Evolutionary conservation across 2,888 invertebrate genomes (phyloP).

Genomic region (Tubiluchus corallicola): DNA sequence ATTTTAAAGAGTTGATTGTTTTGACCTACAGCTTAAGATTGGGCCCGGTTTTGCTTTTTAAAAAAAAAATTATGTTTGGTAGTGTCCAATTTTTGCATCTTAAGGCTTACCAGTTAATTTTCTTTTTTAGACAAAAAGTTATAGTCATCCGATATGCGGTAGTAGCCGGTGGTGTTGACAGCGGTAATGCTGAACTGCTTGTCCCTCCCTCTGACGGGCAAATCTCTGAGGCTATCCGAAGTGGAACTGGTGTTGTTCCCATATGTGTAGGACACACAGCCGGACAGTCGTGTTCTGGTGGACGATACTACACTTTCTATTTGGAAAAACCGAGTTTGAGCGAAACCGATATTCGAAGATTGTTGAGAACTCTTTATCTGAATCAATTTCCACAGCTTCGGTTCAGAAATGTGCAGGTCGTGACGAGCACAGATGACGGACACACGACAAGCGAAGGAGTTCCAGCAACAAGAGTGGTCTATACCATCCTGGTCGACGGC

Average conservation of each 20-base stretch:
- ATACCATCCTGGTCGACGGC: background rate
- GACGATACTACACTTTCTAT: background rate
- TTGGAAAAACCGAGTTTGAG: background rate
- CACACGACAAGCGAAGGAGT: background rate
- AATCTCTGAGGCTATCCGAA: background rate
- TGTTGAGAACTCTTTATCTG: background rate
- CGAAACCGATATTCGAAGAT: background rate
- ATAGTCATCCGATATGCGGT: background rate
- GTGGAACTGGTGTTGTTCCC: background rate
- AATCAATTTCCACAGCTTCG: background rate
- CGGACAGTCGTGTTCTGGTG: no score
- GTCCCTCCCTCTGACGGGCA: background rate
- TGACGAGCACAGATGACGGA: background rate
- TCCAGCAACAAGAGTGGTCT: background rate
- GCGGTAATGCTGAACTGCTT: background rate
- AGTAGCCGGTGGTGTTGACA: background rate
- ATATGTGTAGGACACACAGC: no score
- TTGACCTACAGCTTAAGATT: no score
- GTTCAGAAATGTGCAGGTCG: background rate
- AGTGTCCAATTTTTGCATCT: no score
- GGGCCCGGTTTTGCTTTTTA: no score
- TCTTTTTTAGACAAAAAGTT: background rate
- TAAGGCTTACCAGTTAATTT: no score
- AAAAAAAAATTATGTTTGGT: no score
- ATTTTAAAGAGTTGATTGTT: no score